Conservation (phyloP, 2,797 vertebrate genomes). For the Aplochiton taeniatus region DNA sequence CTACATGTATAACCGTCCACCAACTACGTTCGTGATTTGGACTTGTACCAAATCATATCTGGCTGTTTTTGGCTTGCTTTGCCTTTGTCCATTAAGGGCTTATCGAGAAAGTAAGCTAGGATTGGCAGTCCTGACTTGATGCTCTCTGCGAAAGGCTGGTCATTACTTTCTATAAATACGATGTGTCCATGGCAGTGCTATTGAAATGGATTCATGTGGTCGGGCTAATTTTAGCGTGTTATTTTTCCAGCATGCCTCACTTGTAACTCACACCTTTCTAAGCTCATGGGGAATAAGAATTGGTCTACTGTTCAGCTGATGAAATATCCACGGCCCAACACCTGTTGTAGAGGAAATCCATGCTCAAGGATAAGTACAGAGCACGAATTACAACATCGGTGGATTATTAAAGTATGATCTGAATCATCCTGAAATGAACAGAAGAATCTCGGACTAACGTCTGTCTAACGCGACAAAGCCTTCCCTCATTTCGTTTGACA, state of each 20-base stretch:
- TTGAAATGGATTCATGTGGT: constrained; percentile 40
- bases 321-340: neutral
- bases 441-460: no score
- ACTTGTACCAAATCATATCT: no score
- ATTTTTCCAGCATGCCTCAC: constrained; percentile 48
- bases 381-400: no score
- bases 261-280: constrained; percentile 19
- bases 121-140: constrained; percentile 33
- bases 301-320: constrained; percentile 21
- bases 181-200: constrained; percentile 46
- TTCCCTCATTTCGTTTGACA: no score
- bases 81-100: constrained; percentile 14
- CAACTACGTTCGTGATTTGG: no score
- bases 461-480: no score
- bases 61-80: neutral
- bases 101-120: constrained; percentile 35
- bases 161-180: constrained; percentile 67
- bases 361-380: no score
- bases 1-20: no score
- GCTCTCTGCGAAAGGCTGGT: constrained; percentile 40
- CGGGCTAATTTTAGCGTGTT: constrained; percentile 58
- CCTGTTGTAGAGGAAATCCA: no score
- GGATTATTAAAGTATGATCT: no score
- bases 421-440: no score
- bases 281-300: constrained; percentile 31